phyloP scores from a whole-genome alignment of 64 coral and sea anemone species.

The Catalaphyllia jardinei region DNA sequence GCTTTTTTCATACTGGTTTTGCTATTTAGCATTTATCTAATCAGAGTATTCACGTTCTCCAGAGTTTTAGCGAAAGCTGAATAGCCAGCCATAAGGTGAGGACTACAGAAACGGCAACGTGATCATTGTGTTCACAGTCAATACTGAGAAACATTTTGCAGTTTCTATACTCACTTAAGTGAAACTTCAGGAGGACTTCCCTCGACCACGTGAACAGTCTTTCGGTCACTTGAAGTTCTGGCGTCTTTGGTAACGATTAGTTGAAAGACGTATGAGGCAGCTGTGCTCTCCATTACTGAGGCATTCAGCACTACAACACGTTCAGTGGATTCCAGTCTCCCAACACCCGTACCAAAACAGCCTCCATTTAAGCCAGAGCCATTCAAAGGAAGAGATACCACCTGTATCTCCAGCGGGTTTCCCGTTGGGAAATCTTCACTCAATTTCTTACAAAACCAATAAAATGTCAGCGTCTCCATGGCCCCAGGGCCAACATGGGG shows the following conservation, averaged over 20 bases:
- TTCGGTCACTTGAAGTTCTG: background rate
- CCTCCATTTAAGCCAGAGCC: background rate
- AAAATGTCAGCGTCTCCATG: background rate
- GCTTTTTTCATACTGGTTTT: too few species aligned
- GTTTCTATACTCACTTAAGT: background rate
- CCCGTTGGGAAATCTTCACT: background rate
- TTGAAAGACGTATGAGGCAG: constrained; percentile 2
- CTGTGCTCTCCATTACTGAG: background rate
- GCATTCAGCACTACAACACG: background rate
- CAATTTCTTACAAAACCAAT: constrained; percentile 16
- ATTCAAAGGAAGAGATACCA: background rate
- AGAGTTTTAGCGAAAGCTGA: too few species aligned
- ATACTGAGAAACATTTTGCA: background rate
- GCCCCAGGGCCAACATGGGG: constrained; percentile 8
- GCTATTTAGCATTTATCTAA: too few species aligned
- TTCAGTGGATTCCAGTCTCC: background rate
- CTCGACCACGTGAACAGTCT: constrained; percentile 14
- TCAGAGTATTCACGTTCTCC: too few species aligned
- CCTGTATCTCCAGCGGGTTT: background rate
- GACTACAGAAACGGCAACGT: too few species aligned
- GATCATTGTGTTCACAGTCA: background rate
- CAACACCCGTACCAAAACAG: constrained; percentile 25
- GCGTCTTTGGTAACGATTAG: background rate
- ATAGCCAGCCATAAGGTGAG: too few species aligned
- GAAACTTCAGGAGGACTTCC: constrained; percentile 15